phyloP scores from a whole-genome alignment of 2,888 invertebrate species.

The Archips xylosteana region DNA sequence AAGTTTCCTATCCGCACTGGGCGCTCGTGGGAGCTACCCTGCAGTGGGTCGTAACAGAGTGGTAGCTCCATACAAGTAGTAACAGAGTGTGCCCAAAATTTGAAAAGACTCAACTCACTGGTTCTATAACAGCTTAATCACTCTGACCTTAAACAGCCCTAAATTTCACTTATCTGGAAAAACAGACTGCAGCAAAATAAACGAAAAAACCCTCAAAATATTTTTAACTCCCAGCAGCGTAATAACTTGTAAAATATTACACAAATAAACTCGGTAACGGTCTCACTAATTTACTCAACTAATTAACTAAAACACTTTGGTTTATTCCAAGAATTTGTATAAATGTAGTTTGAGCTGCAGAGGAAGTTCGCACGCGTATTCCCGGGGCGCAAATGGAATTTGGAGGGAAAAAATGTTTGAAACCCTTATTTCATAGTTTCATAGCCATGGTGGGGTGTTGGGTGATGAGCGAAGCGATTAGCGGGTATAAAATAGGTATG shows the following conservation, averaged over 20 bases:
- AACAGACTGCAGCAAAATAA: not conserved
- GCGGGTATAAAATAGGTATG: not conserved
- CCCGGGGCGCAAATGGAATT: slow-evolving; percentile 53
- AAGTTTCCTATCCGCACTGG: no score
- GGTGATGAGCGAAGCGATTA: slow-evolving; percentile 22
- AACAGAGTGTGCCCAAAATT: no score
- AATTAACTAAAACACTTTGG: slow-evolving; percentile 49
- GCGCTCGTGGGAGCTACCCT: no score
- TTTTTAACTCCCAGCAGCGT: slow-evolving; percentile 31
- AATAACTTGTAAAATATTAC: slow-evolving; percentile 40
- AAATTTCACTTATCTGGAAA: no score
- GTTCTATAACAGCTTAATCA: no score
- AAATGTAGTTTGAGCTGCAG: slow-evolving; percentile 41
- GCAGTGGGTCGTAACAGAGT: no score
- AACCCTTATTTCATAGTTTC: slow-evolving; percentile 46
- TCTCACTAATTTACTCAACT: slow-evolving; percentile 47
- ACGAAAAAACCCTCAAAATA: slow-evolving; percentile 12
- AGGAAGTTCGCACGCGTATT: slow-evolving; percentile 56
- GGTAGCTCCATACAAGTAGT: no score
- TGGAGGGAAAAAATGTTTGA: slow-evolving; percentile 49
- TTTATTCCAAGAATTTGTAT: slow-evolving; percentile 45
- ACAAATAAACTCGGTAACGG: slow-evolving; percentile 44
- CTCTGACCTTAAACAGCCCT: no score
- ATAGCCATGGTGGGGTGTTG: not conserved
- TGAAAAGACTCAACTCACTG: no score